These are phyloP conservation scores for Solenopsis fugax DNA, from an alignment of 1,140 invertebrate species.

Conservation along the genomic window DNA sequence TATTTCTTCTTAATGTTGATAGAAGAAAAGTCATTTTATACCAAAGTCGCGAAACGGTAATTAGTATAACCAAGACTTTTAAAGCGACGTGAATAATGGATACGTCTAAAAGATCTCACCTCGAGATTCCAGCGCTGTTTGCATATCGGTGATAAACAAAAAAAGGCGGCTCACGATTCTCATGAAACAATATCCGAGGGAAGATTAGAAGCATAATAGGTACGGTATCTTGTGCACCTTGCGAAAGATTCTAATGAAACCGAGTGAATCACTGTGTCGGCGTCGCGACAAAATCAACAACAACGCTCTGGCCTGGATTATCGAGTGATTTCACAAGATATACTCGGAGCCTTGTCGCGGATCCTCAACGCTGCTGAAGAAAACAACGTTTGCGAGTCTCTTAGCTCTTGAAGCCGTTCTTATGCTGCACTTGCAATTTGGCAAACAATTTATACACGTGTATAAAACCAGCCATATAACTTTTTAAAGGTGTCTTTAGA, in stretches of 20 bases:
- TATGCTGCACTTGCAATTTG: not conserved
- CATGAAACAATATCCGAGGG: constrained; percentile 11
- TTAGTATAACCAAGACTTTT: not conserved
- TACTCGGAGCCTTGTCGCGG: not conserved
- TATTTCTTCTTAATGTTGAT: not conserved
- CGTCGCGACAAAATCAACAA: constrained; percentile 43
- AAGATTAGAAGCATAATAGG: constrained; percentile 44
- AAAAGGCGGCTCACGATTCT: not conserved
- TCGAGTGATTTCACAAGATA: constrained; percentile 14
- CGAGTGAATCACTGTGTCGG: not conserved
- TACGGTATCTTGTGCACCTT: constrained; percentile 15
- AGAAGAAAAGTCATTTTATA: not conserved
- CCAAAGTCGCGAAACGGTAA: not conserved
- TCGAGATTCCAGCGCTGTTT: constrained; percentile 37
- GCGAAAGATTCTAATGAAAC: constrained; percentile 43
- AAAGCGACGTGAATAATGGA: not conserved
- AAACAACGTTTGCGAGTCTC: not conserved
- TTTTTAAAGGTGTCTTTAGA: not conserved
- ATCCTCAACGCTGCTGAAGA: constrained; percentile 6
- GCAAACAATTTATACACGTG: not conserved
- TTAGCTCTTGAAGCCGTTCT: not conserved
- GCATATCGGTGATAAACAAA: constrained; percentile 49
- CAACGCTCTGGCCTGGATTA: constrained; percentile 20
- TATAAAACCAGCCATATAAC: not conserved
- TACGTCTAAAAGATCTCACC: constrained; percentile 26